Evolutionary conservation across 2,888 invertebrate species (phyloP).

Genomic region (Chalcis sispes): DNA sequence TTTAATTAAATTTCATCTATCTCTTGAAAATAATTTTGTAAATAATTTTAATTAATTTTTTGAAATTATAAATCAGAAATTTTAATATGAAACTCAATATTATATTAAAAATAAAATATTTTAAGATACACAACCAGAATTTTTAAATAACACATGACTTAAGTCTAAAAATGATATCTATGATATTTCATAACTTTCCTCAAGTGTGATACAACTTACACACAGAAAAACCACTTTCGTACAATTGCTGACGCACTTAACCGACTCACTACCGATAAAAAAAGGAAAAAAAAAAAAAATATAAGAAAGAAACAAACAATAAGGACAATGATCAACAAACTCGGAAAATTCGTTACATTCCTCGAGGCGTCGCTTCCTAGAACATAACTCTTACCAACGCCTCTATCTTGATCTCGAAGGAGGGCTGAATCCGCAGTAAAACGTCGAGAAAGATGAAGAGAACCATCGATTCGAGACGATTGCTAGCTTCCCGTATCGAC

Average conservation of each 20-base stretch:
- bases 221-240: background rate
- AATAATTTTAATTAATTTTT: too few relatives aligned
- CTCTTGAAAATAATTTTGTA: too few relatives aligned
- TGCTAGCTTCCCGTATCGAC: too few relatives aligned
- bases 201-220: background rate
- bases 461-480: conserved; percentile 27
- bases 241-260: background rate
- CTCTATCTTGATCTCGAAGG: conserved; percentile 17
- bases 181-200: background rate
- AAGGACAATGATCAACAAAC: conserved; percentile 21
- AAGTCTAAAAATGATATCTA: background rate
- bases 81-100: too few relatives aligned
- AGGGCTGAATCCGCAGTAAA: background rate
- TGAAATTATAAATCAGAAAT: too few relatives aligned
- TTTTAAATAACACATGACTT: too few relatives aligned
- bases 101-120: too few relatives aligned
- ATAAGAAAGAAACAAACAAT: conserved; percentile 10
- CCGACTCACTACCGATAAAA: background rate
- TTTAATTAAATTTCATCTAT: too few relatives aligned
- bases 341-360: conserved; percentile 29
- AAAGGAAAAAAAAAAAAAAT: conserved; percentile 7
- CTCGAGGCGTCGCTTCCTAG: conserved; percentile 18
- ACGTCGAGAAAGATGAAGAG: conserved; percentile 23
- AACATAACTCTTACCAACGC: conserved; percentile 16
- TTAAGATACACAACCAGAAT: too few relatives aligned